Evolutionary conservation across 2,113 vertebrate species (phyloP).

Genomic region (Petrocephalus microphthalmus): DNA sequence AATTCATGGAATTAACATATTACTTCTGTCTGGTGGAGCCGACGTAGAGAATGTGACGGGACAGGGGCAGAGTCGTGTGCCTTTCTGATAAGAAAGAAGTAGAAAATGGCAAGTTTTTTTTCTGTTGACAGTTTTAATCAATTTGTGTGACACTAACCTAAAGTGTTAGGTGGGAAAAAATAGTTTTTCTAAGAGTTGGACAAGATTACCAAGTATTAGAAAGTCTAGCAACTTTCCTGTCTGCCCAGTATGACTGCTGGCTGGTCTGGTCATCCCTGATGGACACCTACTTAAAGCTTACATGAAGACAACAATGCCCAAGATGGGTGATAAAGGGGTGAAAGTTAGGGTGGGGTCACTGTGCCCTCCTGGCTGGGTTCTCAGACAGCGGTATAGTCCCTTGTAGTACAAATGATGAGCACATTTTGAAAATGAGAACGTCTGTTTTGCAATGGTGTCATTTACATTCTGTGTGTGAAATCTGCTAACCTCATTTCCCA

Average conservation of each 20-base stretch:
- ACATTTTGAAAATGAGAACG: neutral
- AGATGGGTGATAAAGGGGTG: neutral
- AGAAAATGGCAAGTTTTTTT: neutral
- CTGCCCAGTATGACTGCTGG: neutral
- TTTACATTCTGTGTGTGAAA: neutral
- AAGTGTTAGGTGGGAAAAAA: neutral
- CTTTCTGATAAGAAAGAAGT: neutral
- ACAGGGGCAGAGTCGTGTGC: neutral
- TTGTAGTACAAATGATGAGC: neutral
- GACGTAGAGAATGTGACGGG: neutral
- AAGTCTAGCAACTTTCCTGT: neutral
- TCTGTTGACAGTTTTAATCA: conserved; percentile 9
- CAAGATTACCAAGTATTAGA: neutral
- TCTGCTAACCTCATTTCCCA: neutral
- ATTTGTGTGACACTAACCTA: conserved; percentile 4
- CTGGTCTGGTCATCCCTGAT: neutral
- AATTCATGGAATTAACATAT: conserved; percentile 15
- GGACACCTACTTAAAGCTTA: neutral
- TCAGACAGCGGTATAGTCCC: neutral
- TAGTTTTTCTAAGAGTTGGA: neutral
- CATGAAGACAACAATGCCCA: neutral
- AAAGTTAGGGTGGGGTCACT: neutral
- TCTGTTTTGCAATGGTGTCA: neutral
- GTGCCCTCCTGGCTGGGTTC: neutral
- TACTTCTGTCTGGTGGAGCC: neutral